phyloP scores from a whole-genome alignment of 2,113 vertebrate species.

The Pseudonaja textilis region DNA sequence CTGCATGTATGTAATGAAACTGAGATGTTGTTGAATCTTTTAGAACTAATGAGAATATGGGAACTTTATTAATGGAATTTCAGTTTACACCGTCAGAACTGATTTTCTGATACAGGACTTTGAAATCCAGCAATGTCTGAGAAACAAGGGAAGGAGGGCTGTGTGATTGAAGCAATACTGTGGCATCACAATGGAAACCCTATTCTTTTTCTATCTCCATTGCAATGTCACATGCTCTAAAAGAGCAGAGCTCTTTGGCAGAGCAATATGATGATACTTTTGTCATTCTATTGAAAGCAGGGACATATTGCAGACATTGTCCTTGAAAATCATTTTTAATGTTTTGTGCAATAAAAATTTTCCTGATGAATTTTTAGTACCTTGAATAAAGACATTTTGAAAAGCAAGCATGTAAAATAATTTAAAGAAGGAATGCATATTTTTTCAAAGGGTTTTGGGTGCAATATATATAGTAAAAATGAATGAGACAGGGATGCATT shows the following conservation, averaged over 20 bases:
- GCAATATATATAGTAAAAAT: conserved; percentile 62
- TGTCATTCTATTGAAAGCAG: neutral
- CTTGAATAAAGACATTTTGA: conserved; percentile 37
- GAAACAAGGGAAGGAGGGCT: neutral
- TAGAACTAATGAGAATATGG: neutral
- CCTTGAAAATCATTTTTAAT: neutral
- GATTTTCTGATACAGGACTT: neutral
- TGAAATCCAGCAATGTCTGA: neutral
- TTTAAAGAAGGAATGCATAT: conserved; percentile 27
- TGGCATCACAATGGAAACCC: neutral
- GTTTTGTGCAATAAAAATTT: conserved; percentile 17
- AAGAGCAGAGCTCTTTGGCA: neutral
- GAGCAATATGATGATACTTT: neutral
- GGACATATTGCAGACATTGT: neutral
- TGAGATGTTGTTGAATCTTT: neutral
- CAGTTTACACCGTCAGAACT: neutral
- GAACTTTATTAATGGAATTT: neutral
- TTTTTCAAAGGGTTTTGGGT: conserved; percentile 53
- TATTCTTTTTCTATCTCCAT: neutral
- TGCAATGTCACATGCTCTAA: neutral
- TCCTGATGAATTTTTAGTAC: conserved; percentile 33
- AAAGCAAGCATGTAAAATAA: conserved; percentile 35
- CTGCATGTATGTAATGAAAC: neutral
- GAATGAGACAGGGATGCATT: conserved; percentile 68
- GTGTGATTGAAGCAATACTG: neutral